Base-by-base conservation (phyloP, 2,113 vertebrate genomes). In the Anoplopoma fimbria region DNA sequence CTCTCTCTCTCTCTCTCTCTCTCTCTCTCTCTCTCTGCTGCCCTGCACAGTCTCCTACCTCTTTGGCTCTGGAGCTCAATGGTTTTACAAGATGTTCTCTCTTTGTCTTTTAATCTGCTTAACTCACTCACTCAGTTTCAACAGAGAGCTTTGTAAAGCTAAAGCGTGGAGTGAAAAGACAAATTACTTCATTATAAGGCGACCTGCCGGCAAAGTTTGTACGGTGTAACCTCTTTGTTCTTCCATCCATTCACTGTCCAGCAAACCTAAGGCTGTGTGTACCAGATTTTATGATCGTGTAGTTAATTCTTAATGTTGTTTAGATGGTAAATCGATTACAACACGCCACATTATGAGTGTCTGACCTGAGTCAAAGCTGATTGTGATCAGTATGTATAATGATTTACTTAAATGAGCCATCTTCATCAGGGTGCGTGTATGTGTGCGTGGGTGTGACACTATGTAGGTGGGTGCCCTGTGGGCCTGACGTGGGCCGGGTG, bases 61-160 rank as follows among this genome's bases (percentile, higher is more conserved):
- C 68, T 45, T 63, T 27, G 36, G 33, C 69, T 69, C 29, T 70
- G 45, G 3, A 82, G 36, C 51, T 79, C 55, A 51, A 5, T 2
- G 12, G n/a, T 36, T 64, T 4, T 23, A 64, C 33, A 81, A 71
- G 73, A 81, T 75, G 57, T 85, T 73, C 62, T 42, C 23, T 60
- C 17, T 82, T 82, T 81, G 70, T 67, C 69, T n/a, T 75, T 80
- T 72, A 79, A 77, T 75, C 60, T 61, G 13, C 34, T 84, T 74
- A 23, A 23, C 14, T 9, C 1, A 23, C 7, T 70, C 8, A 55
- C 45, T 25, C 9, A 47, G 5, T 17, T 25, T 55, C 9, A 34
- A 1, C 9, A 4, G 33, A 4, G n/a, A 45, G 27, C 40, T 65
- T 75, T 49, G 6, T 51, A 23, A 72, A 75, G 49, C 31, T 15